These are phyloP conservation scores for Bradypodion ventrale DNA, from an alignment of 2,797 vertebrate genomes.

Conservation along the genomic window DNA sequence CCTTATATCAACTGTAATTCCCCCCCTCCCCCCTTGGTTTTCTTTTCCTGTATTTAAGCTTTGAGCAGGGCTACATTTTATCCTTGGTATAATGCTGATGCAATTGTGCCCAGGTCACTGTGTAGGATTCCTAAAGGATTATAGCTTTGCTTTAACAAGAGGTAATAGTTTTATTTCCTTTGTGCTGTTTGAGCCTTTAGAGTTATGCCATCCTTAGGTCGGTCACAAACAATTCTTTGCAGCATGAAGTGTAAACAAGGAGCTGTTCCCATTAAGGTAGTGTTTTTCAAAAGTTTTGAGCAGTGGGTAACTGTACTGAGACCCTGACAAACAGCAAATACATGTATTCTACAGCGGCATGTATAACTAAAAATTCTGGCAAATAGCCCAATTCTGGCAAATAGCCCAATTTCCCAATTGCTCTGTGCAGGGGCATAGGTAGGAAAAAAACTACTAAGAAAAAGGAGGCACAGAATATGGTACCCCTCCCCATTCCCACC, in stretches of 20 bases:
- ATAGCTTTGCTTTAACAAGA: constrained; percentile 24
- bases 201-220: constrained; percentile 1
- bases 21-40: constrained; percentile 49
- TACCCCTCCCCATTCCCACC: too few species aligned
- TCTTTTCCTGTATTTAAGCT: constrained; percentile 57
- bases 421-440: too few species aligned
- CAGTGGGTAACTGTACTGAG: not conserved
- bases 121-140: constrained; percentile 26
- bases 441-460: too few species aligned
- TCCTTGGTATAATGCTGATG: constrained; percentile 16
- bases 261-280: constrained; percentile 7
- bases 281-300: not conserved
- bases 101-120: constrained; percentile 21
- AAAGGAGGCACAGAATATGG: too few species aligned
- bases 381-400: too few species aligned
- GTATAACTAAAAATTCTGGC: not conserved
- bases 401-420: too few species aligned
- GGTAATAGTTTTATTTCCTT: constrained; percentile 36
- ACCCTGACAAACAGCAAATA: not conserved
- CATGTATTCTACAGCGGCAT: not conserved
- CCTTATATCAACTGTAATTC: constrained; percentile 11
- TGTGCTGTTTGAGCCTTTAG: constrained; percentile 3
- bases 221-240: not conserved
- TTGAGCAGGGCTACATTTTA: constrained; percentile 20
- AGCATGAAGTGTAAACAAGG: not conserved